A percentile compares a stretch with the other conserved stretches of the same genome.
Evolutionary conservation across 92 coral and sea anemone genomes (phyloP).

Genomic region (Palythoa grandis): DNA sequence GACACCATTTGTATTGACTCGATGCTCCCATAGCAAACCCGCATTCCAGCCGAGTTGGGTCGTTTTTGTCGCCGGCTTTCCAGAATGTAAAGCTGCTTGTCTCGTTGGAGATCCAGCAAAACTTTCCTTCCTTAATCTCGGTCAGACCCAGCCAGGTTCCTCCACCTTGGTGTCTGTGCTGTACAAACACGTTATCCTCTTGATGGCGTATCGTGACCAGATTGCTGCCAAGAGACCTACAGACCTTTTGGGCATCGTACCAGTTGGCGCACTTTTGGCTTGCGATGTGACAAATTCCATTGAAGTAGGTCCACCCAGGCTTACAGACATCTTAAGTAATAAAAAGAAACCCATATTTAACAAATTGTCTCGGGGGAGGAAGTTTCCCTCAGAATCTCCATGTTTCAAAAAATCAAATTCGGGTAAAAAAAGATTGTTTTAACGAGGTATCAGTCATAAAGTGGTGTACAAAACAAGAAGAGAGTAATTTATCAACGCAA

Average conservation of each 20-base stretch:
- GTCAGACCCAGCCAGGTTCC: conserved; percentile 21
- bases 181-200: conserved; percentile 33
- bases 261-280: conserved; percentile 13
- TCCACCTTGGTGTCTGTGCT: conserved; percentile 11
- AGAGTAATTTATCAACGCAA: no score
- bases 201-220: conserved; percentile 32
- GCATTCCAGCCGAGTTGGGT: not conserved
- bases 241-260: not conserved
- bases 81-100: conserved; percentile 30
- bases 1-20: not conserved
- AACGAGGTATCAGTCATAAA: no score
- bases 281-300: conserved; percentile 19
- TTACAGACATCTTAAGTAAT: conserved; percentile 11
- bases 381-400: not conserved
- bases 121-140: not conserved
- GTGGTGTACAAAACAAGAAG: no score
- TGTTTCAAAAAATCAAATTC: no score
- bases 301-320: conserved; percentile 27
- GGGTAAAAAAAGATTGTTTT: no score
- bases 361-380: not conserved
- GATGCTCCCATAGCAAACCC: conserved; percentile 28
- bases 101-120: conserved; percentile 1
- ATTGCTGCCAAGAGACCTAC: not conserved
- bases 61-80: not conserved
- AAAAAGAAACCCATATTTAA: not conserved